Evolutionary conservation across 2,888 invertebrate species (phyloP).

Genomic region (Habrosyne pyritoides): DNA sequence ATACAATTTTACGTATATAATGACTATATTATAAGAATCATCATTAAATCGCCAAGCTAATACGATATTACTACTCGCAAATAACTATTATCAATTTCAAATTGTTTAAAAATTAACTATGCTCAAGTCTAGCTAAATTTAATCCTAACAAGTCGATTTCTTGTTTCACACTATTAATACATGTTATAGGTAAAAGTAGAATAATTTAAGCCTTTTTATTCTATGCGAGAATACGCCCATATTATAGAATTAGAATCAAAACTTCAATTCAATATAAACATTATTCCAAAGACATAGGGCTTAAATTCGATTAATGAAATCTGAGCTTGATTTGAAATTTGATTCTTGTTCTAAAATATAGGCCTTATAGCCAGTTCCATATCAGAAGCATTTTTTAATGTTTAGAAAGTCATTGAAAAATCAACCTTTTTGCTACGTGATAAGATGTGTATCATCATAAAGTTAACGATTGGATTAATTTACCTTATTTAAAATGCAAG

Average conservation of each 20-base stretch:
- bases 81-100: background rate
- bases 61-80: background rate
- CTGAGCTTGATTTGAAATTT: constrained; percentile 5
- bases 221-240: background rate
- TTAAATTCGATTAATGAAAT: constrained; percentile 1
- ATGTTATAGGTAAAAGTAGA: constrained; percentile 1
- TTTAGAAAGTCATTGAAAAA: too few species aligned
- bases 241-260: background rate
- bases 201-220: constrained; percentile 2
- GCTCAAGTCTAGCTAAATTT: background rate
- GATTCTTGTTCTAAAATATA: constrained; percentile 19
- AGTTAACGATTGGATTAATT: too few species aligned
- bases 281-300: background rate
- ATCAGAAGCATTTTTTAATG: too few species aligned
- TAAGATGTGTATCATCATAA: too few species aligned
- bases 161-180: background rate
- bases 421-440: too few species aligned
- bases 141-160: background rate
- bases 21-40: background rate
- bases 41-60: background rate
- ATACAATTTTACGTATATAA: background rate
- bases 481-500: too few species aligned
- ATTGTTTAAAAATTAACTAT: background rate
- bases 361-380: too few species aligned
- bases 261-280: background rate